Base-by-base conservation (phyloP, 2,888 invertebrate species). In the Carterocephalus palaemon region DNA sequence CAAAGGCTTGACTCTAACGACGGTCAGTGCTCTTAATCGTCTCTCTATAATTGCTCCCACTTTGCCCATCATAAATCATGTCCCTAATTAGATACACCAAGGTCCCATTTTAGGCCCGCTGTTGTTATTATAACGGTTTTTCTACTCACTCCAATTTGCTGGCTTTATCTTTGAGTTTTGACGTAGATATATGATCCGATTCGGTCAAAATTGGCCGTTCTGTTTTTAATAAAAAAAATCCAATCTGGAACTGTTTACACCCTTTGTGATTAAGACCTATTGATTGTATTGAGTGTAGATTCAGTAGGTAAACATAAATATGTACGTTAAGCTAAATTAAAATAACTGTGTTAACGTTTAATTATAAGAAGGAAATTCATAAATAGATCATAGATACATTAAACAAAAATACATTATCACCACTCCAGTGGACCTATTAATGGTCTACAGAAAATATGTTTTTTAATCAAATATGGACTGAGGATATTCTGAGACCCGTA, bases 61-160 rank as follows among this genome's bases (percentile, higher is more conserved):
- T 70, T 67, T 59, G 52, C 53, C 60, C 57, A 57, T 59, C 64
- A 70, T 77, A 77, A 75, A 77, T 77, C 75, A 75, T 60, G 46
- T 49, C 45, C 52, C 60, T 70, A 70, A 75, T 74, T 75, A 75
- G 70, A 64, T 67, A 64, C 60, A 69, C 56, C 54, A 55, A 54
- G 58, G 57, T 53, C 61, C 56, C 50, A 45, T 46, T 60, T 64
- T 66, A 64, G 59, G 59, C 31, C 38, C 47, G 42, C 41, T 38
- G 45, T 45, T 48, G 43, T 49, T 38, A 38, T 38, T 45, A 53
- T 59, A 56, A 52, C 50, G 48, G 56, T 60, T 55, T 52, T 46
- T 56, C 49, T 54, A 51, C 42, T 33, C 39, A 37, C 39, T 51
- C 46, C 46, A 42, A 51, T 51, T 49, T 45, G 45, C 43, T 29